phyloP scores from a whole-genome alignment of 2,113 vertebrate species.

The Lethenteron reissneri region DNA sequence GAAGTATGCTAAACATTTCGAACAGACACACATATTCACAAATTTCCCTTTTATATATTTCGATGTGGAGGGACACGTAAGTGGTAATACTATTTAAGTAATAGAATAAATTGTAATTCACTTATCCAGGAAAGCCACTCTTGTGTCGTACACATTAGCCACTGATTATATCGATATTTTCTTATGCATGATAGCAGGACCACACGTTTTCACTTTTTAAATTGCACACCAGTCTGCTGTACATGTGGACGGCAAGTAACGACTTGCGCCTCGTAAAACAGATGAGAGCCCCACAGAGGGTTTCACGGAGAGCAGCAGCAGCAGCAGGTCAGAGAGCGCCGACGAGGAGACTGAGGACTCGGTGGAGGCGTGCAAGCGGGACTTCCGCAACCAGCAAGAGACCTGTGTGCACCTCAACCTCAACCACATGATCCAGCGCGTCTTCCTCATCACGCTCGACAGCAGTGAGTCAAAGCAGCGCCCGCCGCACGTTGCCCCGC shows the following conservation, averaged over 20 bases:
- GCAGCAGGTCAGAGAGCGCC: constrained; percentile 77
- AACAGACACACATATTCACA: too few species aligned
- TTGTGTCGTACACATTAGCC: too few species aligned
- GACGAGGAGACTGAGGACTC: constrained; percentile 76
- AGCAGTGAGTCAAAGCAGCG: constrained; percentile 50
- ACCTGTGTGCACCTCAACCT: constrained; percentile 92
- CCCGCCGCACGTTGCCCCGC: constrained; percentile 7
- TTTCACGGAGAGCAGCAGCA: constrained; percentile 80
- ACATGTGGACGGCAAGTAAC: background rate
- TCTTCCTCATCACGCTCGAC: constrained; percentile 89
- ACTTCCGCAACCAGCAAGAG: constrained; percentile 76
- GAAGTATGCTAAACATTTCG: too few species aligned
- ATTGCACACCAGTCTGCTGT: background rate
- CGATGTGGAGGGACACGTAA: too few species aligned
- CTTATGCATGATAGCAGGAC: background rate
- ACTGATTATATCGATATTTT: background rate
- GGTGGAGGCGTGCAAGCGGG: constrained; percentile 72
- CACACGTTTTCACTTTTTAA: background rate
- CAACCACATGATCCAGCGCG: constrained; percentile 98
- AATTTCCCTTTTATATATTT: too few species aligned
- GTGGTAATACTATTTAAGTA: too few species aligned
- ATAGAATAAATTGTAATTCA: too few species aligned
- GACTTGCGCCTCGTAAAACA: constrained; percentile 15
- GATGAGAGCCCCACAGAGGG: constrained; percentile 36
- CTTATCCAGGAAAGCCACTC: too few species aligned